Base-by-base conservation (phyloP, 2,888 invertebrate genomes). In the Zaprionus obscuricornis region DNA sequence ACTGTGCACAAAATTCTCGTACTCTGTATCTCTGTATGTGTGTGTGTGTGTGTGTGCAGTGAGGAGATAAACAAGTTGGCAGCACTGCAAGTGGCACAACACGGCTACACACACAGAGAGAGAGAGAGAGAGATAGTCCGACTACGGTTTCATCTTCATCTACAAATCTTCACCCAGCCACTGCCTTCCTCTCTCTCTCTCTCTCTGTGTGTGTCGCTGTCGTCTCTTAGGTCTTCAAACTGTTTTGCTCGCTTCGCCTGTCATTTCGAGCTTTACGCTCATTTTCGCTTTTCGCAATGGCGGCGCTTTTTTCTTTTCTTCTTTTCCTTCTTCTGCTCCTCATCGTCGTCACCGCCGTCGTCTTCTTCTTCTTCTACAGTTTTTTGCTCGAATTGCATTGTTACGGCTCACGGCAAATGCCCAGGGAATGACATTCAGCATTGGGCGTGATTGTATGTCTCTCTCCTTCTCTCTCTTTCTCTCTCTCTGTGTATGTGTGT, bases 31-130 rank as follows among this genome's bases (percentile, higher is more conserved):
- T n/a, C n/a, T n/a, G n/a, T n/a, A n/a, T n/a, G n/a, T n/a, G n/a
- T n/a, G n/a, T n/a, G n/a, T n/a, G 39, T 17, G 26, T 43, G 27
- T 52, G 31, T 66, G 72, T 79, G 81, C 82, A 74, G 77, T 77
- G 60, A 71, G 64, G 72, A 72, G 78, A 72, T 82, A 85, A 85
- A 77, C 78, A 82, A 79, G 85, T 74, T 85, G 82, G 66, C 82
- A 77, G 66, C 59, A 26, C 74, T 85, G 82, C 72, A 63, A 74
- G 58, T 81, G 78, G 76, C 77, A 47, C 51, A 50, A 50, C 47
- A n/a, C n/a, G n/a, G 63, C 45, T 18, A 2, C 27, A 3, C 10
- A 57, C 74, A 45, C 14, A 37, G 47, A 36, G 3, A 3, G 33
- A 6, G 22, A 18, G 11, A 5, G 7, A 11, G 27, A 36, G n/a